Evolutionary conservation across 2,888 invertebrate species (phyloP).

Genomic region (Trachelus troglodyta): DNA sequence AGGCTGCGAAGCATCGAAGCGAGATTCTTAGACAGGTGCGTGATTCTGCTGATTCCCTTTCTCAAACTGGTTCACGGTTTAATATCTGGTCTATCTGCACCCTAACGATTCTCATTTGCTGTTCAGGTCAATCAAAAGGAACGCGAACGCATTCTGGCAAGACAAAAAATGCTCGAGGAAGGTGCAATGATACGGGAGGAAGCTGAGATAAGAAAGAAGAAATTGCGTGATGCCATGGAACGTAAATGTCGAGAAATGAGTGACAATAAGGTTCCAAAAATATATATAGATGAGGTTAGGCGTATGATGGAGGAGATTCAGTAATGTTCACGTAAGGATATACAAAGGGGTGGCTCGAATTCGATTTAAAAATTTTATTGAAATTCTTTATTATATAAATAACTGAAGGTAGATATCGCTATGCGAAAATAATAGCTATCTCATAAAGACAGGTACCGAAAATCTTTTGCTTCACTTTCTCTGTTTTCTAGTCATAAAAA

Average conservation of each 20-base stretch:
- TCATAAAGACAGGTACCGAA: neutral
- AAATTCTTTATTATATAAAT: slow-evolving; percentile 6
- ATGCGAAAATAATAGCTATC: neutral
- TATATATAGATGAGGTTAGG: slow-evolving; percentile 69
- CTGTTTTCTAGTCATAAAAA: neutral
- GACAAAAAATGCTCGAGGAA: slow-evolving; percentile 75
- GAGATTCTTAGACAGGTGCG: slow-evolving; percentile 74
- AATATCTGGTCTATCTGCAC: neutral
- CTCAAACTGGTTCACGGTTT: neutral
- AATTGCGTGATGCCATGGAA: slow-evolving; percentile 67
- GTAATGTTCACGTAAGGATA: slow-evolving; percentile 17
- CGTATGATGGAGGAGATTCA: slow-evolving; percentile 54
- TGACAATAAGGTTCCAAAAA: slow-evolving; percentile 69
- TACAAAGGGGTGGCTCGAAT: neutral
- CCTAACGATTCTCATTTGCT: neutral
- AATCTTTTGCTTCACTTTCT: neutral
- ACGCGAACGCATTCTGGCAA: slow-evolving; percentile 71
- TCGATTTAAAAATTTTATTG: neutral
- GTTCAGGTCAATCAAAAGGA: slow-evolving; percentile 75
- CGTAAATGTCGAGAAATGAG: slow-evolving; percentile 73
- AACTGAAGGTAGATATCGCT: neutral
- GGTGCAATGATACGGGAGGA: slow-evolving; percentile 74
- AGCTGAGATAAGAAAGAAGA: slow-evolving; percentile 70
- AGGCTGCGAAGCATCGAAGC: slow-evolving; percentile 70
- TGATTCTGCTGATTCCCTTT: neutral